A percentile compares a stretch with the other conserved stretches of the same genome.
Evolutionary conservation across 2,113 vertebrate species (phyloP).

Genomic region (Gracilinanus agilis): DNA sequence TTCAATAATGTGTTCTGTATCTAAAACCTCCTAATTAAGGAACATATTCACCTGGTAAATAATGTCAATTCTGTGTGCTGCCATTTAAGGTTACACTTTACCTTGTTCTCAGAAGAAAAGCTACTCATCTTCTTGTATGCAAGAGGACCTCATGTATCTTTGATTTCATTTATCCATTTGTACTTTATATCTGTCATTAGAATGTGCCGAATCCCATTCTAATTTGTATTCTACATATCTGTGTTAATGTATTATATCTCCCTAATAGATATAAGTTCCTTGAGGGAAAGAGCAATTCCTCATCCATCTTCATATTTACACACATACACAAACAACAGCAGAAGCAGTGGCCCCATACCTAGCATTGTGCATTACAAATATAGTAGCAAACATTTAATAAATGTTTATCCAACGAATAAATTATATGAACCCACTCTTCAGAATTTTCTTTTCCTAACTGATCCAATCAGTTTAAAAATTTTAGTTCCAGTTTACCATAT

Average conservation of each 20-base stretch:
- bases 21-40: background rate
- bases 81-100: background rate
- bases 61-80: background rate
- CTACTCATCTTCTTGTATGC: background rate
- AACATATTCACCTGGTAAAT: background rate
- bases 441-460: background rate
- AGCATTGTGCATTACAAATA: background rate
- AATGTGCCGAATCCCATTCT: background rate
- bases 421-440: background rate
- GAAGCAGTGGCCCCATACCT: background rate
- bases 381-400: background rate
- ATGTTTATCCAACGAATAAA: background rate
- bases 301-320: background rate
- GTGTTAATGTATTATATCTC: background rate
- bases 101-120: conserved; percentile 7
- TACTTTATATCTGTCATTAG: background rate
- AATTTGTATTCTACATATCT: background rate
- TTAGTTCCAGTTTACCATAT: background rate
- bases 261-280: background rate
- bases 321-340: background rate
- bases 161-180: background rate
- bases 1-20: background rate
- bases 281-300: background rate
- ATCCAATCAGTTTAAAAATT: background rate
- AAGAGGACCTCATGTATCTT: conserved; percentile 13